phyloP scores from a whole-genome alignment of 2,888 invertebrate species.

The Tinea pellionella region DNA sequence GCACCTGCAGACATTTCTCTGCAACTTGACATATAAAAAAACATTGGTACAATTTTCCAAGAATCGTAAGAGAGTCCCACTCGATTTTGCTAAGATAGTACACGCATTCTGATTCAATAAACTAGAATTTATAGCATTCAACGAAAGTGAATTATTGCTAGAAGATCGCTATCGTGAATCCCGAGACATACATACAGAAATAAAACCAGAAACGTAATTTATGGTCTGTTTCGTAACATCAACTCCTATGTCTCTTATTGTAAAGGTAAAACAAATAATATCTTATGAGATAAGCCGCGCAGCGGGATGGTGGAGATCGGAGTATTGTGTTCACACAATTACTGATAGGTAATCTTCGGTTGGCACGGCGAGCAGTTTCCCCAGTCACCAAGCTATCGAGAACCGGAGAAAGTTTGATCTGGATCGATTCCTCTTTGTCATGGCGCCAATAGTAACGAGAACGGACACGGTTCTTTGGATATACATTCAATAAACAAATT shows the following conservation, averaged over 20 bases:
- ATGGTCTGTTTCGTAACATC: constrained; percentile 10
- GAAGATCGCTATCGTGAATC: constrained; percentile 11
- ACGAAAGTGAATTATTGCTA: constrained; percentile 13
- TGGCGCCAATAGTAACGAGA: constrained; percentile 11
- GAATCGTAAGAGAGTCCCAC: not conserved
- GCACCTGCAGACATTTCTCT: too few species aligned
- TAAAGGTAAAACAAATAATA: constrained; percentile 13
- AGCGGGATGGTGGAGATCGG: constrained; percentile 14
- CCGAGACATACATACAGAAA: constrained; percentile 9
- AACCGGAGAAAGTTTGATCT: constrained; percentile 10
- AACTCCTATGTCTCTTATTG: constrained; percentile 12
- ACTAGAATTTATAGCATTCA: constrained; percentile 10
- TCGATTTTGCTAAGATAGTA: not conserved
- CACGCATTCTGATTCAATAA: constrained; percentile 11
- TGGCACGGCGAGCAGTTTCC: constrained; percentile 13
- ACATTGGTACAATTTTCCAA: not conserved
- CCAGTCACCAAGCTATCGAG: constrained; percentile 10
- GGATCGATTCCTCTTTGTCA: constrained; percentile 14
- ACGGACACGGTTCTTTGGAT: constrained; percentile 1
- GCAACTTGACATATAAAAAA: too few species aligned
- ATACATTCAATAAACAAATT: not conserved
- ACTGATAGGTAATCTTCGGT: constrained; percentile 15
- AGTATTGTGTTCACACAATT: constrained; percentile 16
- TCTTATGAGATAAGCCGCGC: constrained; percentile 12
- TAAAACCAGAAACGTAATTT: constrained; percentile 12